These are phyloP conservation scores for Myotis yumanensis DNA, from an alignment of 2,113 vertebrate genomes.

Conservation along the genomic window DNA sequence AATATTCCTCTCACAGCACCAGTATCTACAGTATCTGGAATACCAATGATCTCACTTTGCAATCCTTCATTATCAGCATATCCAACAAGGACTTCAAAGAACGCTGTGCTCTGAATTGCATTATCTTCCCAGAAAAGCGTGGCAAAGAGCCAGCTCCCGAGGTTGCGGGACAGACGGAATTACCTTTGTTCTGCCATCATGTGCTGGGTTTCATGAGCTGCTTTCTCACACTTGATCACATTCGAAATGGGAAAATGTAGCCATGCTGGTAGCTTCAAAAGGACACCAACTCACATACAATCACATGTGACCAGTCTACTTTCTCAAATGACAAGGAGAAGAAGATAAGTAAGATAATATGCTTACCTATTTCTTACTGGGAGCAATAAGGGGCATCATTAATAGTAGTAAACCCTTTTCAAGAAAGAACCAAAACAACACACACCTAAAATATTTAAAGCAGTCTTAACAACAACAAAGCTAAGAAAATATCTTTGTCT, in stretches of 20 bases:
- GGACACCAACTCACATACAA: neutral
- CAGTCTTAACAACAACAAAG: neutral
- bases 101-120: neutral
- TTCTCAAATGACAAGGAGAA: neutral
- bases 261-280: neutral
- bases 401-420: neutral
- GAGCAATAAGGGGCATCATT: neutral
- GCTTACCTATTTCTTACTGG: neutral
- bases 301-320: neutral
- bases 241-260: neutral
- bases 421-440: neutral
- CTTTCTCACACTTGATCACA: neutral
- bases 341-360: neutral
- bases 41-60: neutral
- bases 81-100: slow-evolving; percentile 22
- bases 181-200: neutral
- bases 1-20: neutral
- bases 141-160: neutral
- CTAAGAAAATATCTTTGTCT: slow-evolving; percentile 4
- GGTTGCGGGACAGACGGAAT: neutral
- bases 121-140: neutral
- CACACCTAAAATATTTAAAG: neutral
- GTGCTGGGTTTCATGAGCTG: neutral
- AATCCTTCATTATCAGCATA: neutral
- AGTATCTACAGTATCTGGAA: slow-evolving; percentile 4